These are phyloP conservation scores for Plecturocebus donacophilus DNA, from an alignment of 2,113 vertebrate genomes.

Conservation along the genomic window DNA sequence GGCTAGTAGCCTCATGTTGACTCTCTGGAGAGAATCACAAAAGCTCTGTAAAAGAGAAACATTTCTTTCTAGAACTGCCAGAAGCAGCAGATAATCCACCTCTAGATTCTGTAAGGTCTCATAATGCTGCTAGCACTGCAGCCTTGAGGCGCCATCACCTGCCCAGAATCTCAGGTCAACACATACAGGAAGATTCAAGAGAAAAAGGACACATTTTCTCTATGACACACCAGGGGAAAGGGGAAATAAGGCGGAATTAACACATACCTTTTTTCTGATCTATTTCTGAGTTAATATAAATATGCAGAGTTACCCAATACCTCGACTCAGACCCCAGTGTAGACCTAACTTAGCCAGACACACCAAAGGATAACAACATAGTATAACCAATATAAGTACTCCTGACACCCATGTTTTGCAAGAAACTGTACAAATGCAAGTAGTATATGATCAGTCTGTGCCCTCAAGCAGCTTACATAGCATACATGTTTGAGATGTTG, in stretches of 20 bases:
- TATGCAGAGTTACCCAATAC: not conserved
- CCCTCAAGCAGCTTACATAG: not conserved
- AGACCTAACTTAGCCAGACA: not conserved
- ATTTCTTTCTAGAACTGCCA: not conserved
- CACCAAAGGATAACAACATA: not conserved
- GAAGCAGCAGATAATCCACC: not conserved
- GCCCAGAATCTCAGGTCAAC: too few species aligned
- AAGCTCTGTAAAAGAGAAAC: not conserved
- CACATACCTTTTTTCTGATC: not conserved
- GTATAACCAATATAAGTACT: not conserved
- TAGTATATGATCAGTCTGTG: not conserved
- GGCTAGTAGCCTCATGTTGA: not conserved
- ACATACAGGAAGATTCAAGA: not conserved
- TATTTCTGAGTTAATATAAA: not conserved
- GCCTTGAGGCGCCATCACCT: not conserved
- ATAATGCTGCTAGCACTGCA: not conserved
- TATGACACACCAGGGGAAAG: not conserved
- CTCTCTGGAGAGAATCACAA: not conserved
- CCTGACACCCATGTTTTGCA: not conserved
- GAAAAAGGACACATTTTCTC: not conserved
- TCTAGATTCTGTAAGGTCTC: not conserved
- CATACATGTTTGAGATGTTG: not conserved
- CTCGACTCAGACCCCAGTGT: not conserved
- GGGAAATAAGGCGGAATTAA: not conserved
- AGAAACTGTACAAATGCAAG: not conserved